These are phyloP conservation scores for Ophiothrix spiculata DNA, from an alignment of 35 echinoderm and acorn worm genomes.

Conservation along the genomic window DNA sequence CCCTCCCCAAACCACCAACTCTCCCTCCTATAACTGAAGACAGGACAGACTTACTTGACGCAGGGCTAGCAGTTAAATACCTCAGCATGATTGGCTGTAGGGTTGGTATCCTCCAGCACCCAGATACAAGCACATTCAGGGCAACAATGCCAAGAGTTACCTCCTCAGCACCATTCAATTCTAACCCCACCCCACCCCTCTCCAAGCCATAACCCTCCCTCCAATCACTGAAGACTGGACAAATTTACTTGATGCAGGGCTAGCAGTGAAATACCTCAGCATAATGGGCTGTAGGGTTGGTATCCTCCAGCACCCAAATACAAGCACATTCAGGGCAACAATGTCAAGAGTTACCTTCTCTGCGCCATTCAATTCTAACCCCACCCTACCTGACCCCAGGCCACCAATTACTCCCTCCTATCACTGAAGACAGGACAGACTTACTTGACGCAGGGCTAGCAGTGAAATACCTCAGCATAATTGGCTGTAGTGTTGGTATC, in stretches of 20 bases:
- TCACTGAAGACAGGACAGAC: no score
- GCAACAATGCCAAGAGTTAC: conserved; percentile 71
- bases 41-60: conserved; percentile 85
- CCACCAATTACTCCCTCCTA: no score
- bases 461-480: conserved; percentile 94
- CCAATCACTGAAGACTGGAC: no score
- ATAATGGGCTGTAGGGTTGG: conserved; percentile 77
- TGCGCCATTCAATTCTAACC: conserved; percentile 54
- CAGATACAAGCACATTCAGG: conserved; percentile 75
- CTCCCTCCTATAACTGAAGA: no score
- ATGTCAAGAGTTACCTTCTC: conserved; percentile 75
- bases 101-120: conserved; percentile 70
- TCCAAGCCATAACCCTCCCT: no score
- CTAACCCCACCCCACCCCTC: no score
- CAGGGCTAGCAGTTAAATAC: conserved; percentile 92
- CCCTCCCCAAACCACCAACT: no score
- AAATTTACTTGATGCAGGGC: conserved; percentile 84
- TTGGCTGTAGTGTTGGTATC: conserved; percentile 68
- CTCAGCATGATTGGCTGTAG: conserved; percentile 84
- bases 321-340: conserved; percentile 65
- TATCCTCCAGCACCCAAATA: conserved; percentile 84
- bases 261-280: conserved; percentile 92
- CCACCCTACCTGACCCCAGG: no score
- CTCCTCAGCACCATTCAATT: conserved; percentile 64
- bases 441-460: conserved; percentile 90